Base-by-base conservation (phyloP, 2,888 invertebrate genomes). In the Vandiemenella viatica region DNA sequence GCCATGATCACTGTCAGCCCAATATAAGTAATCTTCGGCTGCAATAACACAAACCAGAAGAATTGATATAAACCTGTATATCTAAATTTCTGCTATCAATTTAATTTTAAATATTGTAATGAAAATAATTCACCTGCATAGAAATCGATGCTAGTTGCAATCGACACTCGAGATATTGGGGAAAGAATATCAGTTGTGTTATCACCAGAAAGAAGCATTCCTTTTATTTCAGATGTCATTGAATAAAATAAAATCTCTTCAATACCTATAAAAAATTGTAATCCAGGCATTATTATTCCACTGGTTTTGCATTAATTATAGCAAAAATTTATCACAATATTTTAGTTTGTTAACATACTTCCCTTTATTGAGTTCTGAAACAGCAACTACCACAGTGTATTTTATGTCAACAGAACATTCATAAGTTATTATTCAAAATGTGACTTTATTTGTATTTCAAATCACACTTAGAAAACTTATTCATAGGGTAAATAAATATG, bases 1-100 rank as follows among this genome's bases (percentile, higher is more conserved):
- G 43, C 84, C 84, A 52, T 78, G 77, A 61, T 86, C 86, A 56
- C 75, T 77, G 65, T 89, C 88, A 43, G 81, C 80, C 88, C 88
- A 90, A 67, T 81, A 87, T 43, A 90, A 67, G 61, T 74, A 77
- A 57, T 78, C 76, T 26, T 65, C 65, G 43, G 60, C 73, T 73
- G 61, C 43, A 56, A 54, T 48, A n/a, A n/a, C n/a, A 8, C 4
- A 16, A 15, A 38, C 13, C 15, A 32, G 32, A 32, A 38, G 23
- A 43, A 10, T 19, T 42, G 8, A 43, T 43, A 4, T 21, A 7
- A 44, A 6, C 16, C 10, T 42, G 18, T 10, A 16, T 23, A n/a
- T n/a, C 48, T n/a, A n/a, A n/a, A n/a, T n/a, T n/a, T n/a, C n/a
- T n/a, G n/a, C n/a, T n/a, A n/a, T n/a, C n/a, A n/a, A n/a, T n/a